Base-by-base conservation (phyloP, 2,797 vertebrate species). In the Darevskia mixta region DNA sequence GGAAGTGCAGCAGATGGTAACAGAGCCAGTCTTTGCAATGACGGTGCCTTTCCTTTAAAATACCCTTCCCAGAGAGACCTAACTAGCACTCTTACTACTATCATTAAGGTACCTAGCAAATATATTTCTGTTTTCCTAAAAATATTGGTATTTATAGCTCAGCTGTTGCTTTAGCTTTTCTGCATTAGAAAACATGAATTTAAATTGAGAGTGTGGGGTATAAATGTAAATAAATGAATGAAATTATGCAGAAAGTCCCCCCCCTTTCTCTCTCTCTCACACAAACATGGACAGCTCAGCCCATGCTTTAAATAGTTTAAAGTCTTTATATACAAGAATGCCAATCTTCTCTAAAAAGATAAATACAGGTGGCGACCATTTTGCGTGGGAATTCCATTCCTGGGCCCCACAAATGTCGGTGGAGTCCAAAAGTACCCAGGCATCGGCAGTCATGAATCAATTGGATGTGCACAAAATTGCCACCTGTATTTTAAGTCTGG, bases 261-360 rank as follows among this genome's bases (percentile, higher is more conserved):
- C 49, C 49, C 49, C 49, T 49, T 49, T 15, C 49, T 49, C 3
- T 49, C 3, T 49, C 49, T 4, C 49, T 13, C 49, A 13, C 11
- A 49, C 49, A 15, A 49, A 49, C 49, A 49, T 49, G 49, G 49
- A 61, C 58, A 61, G 58, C 58, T 61, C 18, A 61, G 23, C 7
- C 20, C 17, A 69, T 69, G 55, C 43, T 49, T 64, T 35, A 76
- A 64, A 35, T 25, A 17, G 32, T 76, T 85, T 75, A 75, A 85
- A 64, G 71, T 29, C 55, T 23, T 76, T 85, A 61, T 9, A 38
- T 61, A 80, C 5, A 25, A 67, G 27, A 27, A n/a, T 32, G 43
- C 67, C 58, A 8, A 43, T 17, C 8, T 27, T 85, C 72, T 29
- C 25, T 55, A 83, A 92, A 91, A 66, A 80, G 81, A 76, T 89